phyloP scores from a whole-genome alignment of 2,888 invertebrate genomes.

The Cecidostiba fungosa region DNA sequence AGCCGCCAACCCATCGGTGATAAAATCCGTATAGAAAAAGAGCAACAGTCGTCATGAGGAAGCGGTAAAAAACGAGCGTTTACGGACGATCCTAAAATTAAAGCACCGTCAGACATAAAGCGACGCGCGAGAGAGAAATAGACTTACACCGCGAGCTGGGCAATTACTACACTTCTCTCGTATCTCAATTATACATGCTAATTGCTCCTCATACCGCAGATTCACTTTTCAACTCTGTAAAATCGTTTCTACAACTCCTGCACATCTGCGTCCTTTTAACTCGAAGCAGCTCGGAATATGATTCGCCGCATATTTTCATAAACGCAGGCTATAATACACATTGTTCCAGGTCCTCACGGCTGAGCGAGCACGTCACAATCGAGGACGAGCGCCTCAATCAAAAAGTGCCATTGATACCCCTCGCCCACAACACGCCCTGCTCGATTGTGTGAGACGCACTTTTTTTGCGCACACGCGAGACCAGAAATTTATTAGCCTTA shows the following conservation, averaged over 20 bases:
- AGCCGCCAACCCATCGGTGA: not conserved
- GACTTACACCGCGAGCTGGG: not conserved
- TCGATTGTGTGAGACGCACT: constrained; percentile 30
- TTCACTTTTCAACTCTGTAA: constrained; percentile 41
- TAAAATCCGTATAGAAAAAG: constrained; percentile 21
- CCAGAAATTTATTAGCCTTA: constrained; percentile 77
- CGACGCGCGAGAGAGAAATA: constrained; percentile 45
- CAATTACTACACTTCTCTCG: constrained; percentile 64
- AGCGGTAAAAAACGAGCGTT: constrained; percentile 59
- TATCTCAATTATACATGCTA: constrained; percentile 78
- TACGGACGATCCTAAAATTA: constrained; percentile 76
- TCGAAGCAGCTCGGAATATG: not conserved
- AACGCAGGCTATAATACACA: not conserved
- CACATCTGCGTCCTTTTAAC: not conserved
- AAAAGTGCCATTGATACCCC: constrained; percentile 78
- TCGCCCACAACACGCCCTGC: constrained; percentile 69
- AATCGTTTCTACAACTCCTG: not conserved
- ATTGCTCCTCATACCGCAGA: constrained; percentile 67
- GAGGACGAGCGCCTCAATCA: constrained; percentile 77
- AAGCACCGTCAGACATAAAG: constrained; percentile 70
- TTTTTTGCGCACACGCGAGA: constrained; percentile 68
- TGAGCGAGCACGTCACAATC: constrained; percentile 79
- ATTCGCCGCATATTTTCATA: constrained; percentile 10
- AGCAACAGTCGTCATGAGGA: not conserved
- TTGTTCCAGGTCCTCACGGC: constrained; percentile 67